A percentile compares a stretch with the other conserved stretches of the same genome.
These are phyloP conservation scores for Psilopogon haemacephalus DNA, from an alignment of 2,113 vertebrate species.

Conservation along the genomic window DNA sequence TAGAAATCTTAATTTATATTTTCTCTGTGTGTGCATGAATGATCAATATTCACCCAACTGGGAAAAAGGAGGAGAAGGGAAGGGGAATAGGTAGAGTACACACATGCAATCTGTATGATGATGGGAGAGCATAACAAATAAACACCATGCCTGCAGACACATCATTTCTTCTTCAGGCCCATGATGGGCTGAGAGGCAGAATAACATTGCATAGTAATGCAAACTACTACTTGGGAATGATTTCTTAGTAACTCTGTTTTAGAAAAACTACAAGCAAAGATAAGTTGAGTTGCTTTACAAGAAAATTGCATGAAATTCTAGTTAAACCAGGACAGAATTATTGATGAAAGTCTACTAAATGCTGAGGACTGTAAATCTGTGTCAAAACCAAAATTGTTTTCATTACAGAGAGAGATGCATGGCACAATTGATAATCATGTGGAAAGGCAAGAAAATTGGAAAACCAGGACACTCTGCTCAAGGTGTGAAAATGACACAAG, in stretches of 20 bases:
- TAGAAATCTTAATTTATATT: background rate
- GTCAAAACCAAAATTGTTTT: background rate
- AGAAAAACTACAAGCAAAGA: background rate
- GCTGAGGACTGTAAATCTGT: background rate
- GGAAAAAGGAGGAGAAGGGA: background rate
- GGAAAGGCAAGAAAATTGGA: background rate
- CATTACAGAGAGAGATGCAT: background rate
- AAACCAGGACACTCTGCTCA: background rate
- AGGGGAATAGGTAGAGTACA: background rate
- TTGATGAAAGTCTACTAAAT: background rate
- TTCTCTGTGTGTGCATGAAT: background rate
- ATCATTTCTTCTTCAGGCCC: accelerated
- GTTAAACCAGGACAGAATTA: background rate
- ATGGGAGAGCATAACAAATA: background rate
- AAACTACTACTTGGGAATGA: background rate
- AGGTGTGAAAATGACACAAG: background rate
- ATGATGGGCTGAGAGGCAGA: background rate
- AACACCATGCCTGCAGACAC: accelerated
- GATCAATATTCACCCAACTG: background rate
- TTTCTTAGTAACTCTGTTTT: background rate
- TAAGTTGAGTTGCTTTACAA: background rate
- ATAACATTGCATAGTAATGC: background rate
- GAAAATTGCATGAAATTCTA: background rate
- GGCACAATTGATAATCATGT: background rate
- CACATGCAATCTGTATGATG: accelerated